Evolutionary conservation across 2,113 vertebrate species (phyloP), one percentile per base, ranked within the genome.

Genomic region (Scomber scombrus): DNA sequence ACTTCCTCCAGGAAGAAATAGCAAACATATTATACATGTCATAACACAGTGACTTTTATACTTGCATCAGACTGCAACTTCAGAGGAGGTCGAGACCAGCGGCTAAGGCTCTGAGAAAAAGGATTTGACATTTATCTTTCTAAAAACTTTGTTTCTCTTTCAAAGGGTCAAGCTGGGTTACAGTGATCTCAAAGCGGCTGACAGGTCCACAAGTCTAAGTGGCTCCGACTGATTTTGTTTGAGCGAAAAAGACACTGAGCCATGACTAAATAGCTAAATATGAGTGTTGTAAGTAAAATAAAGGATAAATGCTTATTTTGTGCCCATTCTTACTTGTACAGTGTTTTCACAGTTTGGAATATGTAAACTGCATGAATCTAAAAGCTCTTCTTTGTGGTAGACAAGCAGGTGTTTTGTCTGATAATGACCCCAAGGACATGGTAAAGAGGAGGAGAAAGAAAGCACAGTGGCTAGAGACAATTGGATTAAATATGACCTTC

Each of bases 371-470:
- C 14, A 21, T 78, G 43, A 68, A 60, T 40, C 54, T 29, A 12
- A 68, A 65, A 49, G 57, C 29, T 64, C 52, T 55, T 60, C 61
- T 23, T 75, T 57, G 57, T 63, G 2, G 21, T 46, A 57, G 66
- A 75, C 45, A 12, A 65, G 62, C 72, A 87, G 89, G 79, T 93
- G 86, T 92, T 92, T 91, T 75, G 89, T 90, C 89, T 93, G 89
- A 86, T 88, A 80, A 43, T 46, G 43, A 60, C 56, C 72, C 73
- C 93, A 95, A 94, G 91, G 93, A 83, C 89, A 81, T 46, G 1
- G 61, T 11, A 47, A 70, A 54, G 72, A 71, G 78, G 83, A n/a
- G 55, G 45, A 21, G 14, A 29, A 9, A 19, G 86, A 92, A 88
- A 91, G 80, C 19, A 14, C 11, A 49, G 66, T 75, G 80, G 77